phyloP scores from a whole-genome alignment of 2,888 invertebrate species.

The Drosophila meridiana region DNA sequence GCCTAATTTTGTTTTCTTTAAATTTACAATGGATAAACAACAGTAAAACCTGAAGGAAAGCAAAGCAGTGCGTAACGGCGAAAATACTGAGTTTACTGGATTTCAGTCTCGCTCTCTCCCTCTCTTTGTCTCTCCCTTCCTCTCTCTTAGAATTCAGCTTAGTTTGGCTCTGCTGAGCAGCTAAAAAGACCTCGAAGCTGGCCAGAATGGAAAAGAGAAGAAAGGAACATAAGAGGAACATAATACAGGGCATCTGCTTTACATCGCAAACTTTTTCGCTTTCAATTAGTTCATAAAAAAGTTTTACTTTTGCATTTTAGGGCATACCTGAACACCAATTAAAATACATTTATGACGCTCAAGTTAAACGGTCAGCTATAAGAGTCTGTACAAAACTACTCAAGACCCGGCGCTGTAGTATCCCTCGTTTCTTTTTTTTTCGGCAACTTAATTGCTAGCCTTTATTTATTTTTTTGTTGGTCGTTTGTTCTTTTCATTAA shows the following conservation, averaged over 20 bases:
- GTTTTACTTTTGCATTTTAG: background rate
- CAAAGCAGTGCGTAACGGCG: conserved; percentile 3
- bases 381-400: conserved; percentile 25
- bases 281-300: conserved; percentile 60
- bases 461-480: background rate
- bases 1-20: conserved; percentile 64
- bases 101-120: background rate
- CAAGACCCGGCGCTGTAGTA: background rate
- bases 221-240: conserved; percentile 6
- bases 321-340: conserved; percentile 56
- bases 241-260: conserved; percentile 32
- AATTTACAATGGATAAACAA: conserved; percentile 63
- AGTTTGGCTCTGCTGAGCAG: conserved; percentile 18
- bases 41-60: conserved; percentile 3
- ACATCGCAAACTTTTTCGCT: conserved; percentile 48
- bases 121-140: background rate
- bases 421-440: conserved; percentile 4
- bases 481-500: conserved; percentile 67
- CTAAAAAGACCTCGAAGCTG: conserved; percentile 16
- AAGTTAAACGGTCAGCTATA: conserved; percentile 9
- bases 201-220: background rate
- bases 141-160: conserved; percentile 1
- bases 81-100: conserved; percentile 3
- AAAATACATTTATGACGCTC: conserved; percentile 56
- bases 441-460: conserved; percentile 13